A percentile compares a stretch with the other conserved stretches of the same genome.
Conservation (phyloP, 35 echinoderm and acorn worm genomes). For the Diadema setosum region DNA sequence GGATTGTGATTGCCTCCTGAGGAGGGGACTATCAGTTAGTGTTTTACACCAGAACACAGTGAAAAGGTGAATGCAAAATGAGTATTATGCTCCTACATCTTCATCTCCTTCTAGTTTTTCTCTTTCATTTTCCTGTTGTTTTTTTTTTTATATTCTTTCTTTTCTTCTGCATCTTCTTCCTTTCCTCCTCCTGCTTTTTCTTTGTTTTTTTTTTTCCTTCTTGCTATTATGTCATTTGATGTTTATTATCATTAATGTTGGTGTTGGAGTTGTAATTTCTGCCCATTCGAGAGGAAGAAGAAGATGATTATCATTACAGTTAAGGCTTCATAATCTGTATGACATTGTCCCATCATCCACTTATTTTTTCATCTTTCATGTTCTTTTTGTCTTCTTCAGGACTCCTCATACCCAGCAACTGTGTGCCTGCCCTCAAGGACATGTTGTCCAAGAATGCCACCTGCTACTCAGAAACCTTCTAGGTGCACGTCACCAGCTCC, state of each 20-base stretch:
- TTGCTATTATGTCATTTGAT: no score
- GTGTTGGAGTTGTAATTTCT: no score
- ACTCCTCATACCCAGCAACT: slow-evolving; percentile 76
- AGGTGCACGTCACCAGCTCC: no score
- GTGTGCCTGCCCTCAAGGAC: slow-evolving; percentile 44
- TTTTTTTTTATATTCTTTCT: not conserved
- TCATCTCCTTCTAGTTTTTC: not conserved
- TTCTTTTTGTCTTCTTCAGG: slow-evolving; percentile 12
- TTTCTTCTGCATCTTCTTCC: not conserved
- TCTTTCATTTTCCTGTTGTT: not conserved
- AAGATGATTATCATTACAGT: no score
- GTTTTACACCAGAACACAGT: no score
- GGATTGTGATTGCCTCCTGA: no score
- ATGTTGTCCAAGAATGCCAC: slow-evolving; percentile 57
- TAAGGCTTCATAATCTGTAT: no score
- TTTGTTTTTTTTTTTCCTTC: not conserved
- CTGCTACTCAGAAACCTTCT: slow-evolving; percentile 48
- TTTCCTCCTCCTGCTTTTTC: not conserved
- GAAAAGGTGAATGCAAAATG: no score
- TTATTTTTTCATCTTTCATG: not conserved
- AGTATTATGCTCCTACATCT: no score
- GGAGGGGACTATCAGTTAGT: no score
- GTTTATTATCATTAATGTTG: no score
- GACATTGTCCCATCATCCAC: not conserved
- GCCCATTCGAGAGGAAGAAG: no score